phyloP scores from a whole-genome alignment of 2,113 vertebrate species.

The Triplophysa dalaica region DNA sequence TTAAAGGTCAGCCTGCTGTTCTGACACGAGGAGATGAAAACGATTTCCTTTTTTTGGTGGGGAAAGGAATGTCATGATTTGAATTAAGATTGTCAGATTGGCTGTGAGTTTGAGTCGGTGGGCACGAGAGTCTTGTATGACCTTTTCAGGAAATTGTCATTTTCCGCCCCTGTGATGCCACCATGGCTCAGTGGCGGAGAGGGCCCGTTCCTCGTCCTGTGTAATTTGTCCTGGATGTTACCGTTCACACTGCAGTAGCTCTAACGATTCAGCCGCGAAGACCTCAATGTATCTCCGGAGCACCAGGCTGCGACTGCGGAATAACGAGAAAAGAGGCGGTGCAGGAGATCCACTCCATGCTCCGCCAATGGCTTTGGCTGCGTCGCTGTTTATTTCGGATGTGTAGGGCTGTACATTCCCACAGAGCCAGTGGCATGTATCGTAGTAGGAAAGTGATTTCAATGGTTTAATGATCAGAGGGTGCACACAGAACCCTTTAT shows the following conservation, averaged over 20 bases:
- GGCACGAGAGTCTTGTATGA: constrained; percentile 75
- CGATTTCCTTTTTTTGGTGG: constrained; percentile 30
- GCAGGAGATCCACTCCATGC: constrained; percentile 64
- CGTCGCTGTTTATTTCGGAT: constrained; percentile 51
- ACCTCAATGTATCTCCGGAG: constrained; percentile 68
- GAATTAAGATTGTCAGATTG: constrained; percentile 83
- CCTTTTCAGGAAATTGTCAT: constrained; percentile 84
- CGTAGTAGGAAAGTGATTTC: constrained; percentile 57
- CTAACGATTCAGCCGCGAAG: constrained; percentile 63
- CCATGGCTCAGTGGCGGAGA: constrained; percentile 70
- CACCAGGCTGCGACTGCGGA: constrained; percentile 71
- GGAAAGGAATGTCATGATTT: constrained; percentile 77
- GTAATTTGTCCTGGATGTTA: constrained; percentile 77
- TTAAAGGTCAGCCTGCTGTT: constrained; percentile 75
- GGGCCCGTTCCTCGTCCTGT: constrained; percentile 62
- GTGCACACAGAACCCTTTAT: constrained; percentile 35
- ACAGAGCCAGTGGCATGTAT: constrained; percentile 48
- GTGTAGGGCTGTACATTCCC: constrained; percentile 56
- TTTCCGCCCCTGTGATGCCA: constrained; percentile 78
- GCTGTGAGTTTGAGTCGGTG: constrained; percentile 71
- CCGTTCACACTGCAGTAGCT: constrained; percentile 70
- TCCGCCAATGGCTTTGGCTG: constrained; percentile 40
- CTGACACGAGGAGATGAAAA: constrained; percentile 73
- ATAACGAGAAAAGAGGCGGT: constrained; percentile 66
- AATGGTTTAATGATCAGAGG: constrained; percentile 30